Conservation (phyloP, 2,113 vertebrate species). For the Ancistrus triradiatus region DNA sequence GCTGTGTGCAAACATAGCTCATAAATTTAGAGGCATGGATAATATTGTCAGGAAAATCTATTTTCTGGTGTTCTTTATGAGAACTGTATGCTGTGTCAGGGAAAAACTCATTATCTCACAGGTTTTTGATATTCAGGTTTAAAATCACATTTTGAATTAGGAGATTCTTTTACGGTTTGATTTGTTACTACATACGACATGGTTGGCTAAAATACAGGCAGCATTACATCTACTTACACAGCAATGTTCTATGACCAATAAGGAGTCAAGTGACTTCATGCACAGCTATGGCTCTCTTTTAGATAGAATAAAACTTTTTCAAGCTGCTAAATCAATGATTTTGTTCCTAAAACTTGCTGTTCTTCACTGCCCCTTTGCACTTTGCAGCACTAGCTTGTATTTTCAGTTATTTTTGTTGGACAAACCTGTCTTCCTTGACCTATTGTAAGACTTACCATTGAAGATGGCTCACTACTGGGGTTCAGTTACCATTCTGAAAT, state of each 20-base stretch:
- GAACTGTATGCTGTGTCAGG: too few relatives aligned
- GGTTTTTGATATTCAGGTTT: too few relatives aligned
- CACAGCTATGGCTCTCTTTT: slow-evolving; percentile 15
- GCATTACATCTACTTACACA: slow-evolving; percentile 32
- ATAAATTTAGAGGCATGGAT: too few relatives aligned
- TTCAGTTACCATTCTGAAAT: too few relatives aligned
- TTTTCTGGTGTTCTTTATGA: too few relatives aligned
- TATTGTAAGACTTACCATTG: slow-evolving; percentile 19
- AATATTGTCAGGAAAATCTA: too few relatives aligned
- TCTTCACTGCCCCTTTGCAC: slow-evolving; percentile 18
- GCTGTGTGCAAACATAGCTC: too few relatives aligned
- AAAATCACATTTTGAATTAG: too few relatives aligned
- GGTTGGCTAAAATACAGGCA: slow-evolving; percentile 26
- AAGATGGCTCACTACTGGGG: background rate
- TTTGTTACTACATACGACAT: slow-evolving; percentile 34
- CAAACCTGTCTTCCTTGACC: slow-evolving; percentile 19
- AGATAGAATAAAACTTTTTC: slow-evolving; percentile 19
- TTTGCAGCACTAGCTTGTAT: background rate
- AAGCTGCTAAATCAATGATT: slow-evolving; percentile 34
- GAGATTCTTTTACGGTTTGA: too few relatives aligned
- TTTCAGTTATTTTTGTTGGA: slow-evolving; percentile 19
- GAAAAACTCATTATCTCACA: too few relatives aligned
- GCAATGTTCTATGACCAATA: slow-evolving; percentile 33
- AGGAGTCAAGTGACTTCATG: slow-evolving; percentile 35
- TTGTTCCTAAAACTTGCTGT: slow-evolving; percentile 27